Evolutionary conservation across 2,888 invertebrate genomes (phyloP), one percentile per base, ranked within the genome.

Genomic region (Hydrotaea cyrtoneurina): DNA sequence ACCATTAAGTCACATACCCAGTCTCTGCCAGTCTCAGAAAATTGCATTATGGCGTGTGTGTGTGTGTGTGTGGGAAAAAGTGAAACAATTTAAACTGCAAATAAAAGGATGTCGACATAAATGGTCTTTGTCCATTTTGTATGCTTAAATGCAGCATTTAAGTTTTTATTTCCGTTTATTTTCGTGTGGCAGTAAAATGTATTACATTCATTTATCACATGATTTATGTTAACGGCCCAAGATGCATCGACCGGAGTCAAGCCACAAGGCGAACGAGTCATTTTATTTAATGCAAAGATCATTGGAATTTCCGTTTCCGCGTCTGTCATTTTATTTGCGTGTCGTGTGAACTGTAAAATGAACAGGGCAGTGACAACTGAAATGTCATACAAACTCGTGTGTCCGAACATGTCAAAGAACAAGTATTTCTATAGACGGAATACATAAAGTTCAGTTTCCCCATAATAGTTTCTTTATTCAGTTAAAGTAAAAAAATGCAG

Each of bases 191-290:
- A 10, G 59, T 13, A 39, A 10, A 39, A 17, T 17, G 66, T 36
- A 43, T 39, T 66, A 66, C 46, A 46, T 69, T 46, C 21, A 69
- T 69, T 69, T 69, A 46, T 46, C 69, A n/a, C 23, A 69, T 43
- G 43, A 46, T 69, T 69, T 46, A 69, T 69, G 23, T 43, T 23
- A 7, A 46, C 46, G 8, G 10, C 23, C 55, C 11, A 13, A 55
- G 53, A 7, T 1, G 3, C 1, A 19, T 1, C 21, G 19, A 3
- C 53, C 59, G 23, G 10, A 59, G 11, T 13, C 59, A 59, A 50
- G 13, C 2, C 8, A 7, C 31, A 26, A 59, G 13, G 19, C 39
- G 2, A 13, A 19, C 21, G 1, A 17, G 21, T 43, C 10, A 13
- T 13, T 3, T 66, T 43, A 10, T 39, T 36, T 17, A 57, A 13